Base-by-base conservation (phyloP, 2,888 invertebrate genomes). In the Cloeon dipterum region DNA sequence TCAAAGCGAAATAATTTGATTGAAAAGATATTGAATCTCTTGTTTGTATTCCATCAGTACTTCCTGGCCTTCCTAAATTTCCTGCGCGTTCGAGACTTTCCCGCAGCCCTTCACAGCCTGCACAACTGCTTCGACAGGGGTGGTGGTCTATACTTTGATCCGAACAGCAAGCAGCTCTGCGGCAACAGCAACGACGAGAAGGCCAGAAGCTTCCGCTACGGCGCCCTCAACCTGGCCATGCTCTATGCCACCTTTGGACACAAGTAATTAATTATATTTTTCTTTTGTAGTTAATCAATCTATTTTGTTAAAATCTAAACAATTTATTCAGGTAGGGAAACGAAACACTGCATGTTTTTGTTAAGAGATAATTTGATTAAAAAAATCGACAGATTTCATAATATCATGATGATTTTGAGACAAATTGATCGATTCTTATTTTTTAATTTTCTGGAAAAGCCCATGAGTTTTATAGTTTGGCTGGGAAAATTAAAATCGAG, bases 31-130 rank as follows among this genome's bases (percentile, higher is more conserved):
- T 29, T 3, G 14, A 35, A 10, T 21, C 3, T 4, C 11, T n/a
- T 4, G 16, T n/a, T 23, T 23, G 11, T 23, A 8, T 11, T 7
- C 18, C 16, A 17, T 35, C 17, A 83, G 82, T 85, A 91, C 60
- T 91, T 81, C 51, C 63, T 93, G 26, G 83, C 81, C 49, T 91
- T 85, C 52, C 60, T 93, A 51, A 93, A 93, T 56, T 82, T 78
- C 50, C 58, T 91, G 41, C 65, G 91, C 17, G 70, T 83, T 29
- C 76, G 77, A 47, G 93, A 93, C 53, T 86, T 78, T 51, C 79
- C 79, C 49, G 83, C 74, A 20, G 82, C 74, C 5, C 63, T 77
- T 49, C 79, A 78, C 49, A 83, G 72, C 49, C 62, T 78, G 37
- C 78, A 70, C 58, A 76, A 82, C 54, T 83, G 78, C 55, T 79